Conservation (phyloP, 2,113 vertebrate genomes). For the Peromyscus polionotus region DNA sequence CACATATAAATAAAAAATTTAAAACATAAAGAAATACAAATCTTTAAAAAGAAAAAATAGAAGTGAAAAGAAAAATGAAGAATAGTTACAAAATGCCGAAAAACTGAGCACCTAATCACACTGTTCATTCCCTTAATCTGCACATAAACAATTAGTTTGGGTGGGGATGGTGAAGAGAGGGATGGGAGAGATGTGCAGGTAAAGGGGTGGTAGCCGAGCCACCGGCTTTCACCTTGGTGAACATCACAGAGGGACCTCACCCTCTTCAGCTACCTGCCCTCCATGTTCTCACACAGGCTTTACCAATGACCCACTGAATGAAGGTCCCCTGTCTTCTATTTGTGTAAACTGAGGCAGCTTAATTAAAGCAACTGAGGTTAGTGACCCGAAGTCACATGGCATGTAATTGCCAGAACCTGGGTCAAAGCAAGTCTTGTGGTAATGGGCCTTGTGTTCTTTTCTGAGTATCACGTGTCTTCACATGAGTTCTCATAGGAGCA, state of each 20-base stretch:
- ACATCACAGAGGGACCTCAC: neutral
- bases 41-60: neutral
- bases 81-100: neutral
- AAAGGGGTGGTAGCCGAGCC: neutral
- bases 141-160: neutral
- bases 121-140: neutral
- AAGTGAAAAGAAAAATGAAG: neutral
- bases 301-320: neutral
- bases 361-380: neutral
- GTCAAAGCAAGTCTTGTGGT: neutral
- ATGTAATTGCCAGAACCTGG: neutral
- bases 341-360: neutral
- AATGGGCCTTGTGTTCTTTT: neutral
- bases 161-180: neutral
- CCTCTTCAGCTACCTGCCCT: neutral
- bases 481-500: neutral
- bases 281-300: neutral
- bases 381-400: neutral
- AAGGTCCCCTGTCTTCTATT: neutral
- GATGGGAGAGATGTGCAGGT: neutral
- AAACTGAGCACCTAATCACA: neutral
- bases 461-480: neutral
- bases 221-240: rapidly evolving
- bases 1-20: neutral
- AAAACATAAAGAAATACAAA: neutral